These are phyloP conservation scores for Carduelis carduelis DNA, from an alignment of 2,797 vertebrate species.

Conservation along the genomic window DNA sequence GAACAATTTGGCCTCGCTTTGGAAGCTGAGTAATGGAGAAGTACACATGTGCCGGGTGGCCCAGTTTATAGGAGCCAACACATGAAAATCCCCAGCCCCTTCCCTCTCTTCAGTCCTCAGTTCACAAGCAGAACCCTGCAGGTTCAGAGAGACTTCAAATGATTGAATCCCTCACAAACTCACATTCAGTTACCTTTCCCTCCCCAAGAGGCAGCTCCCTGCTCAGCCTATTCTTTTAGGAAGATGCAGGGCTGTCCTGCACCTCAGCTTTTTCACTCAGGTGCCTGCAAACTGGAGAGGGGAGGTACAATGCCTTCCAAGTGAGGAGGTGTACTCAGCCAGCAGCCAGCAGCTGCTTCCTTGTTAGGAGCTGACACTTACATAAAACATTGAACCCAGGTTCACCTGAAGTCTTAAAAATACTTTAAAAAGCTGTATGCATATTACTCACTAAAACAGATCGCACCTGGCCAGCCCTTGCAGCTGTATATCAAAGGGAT, in stretches of 20 bases:
- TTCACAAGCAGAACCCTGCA: neutral
- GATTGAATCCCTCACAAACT: neutral
- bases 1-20: neutral
- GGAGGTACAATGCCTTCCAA: neutral
- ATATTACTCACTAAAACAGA: neutral
- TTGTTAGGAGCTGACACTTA: neutral
- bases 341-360: neutral
- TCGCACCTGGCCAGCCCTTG: slow-evolving; percentile 27
- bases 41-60: neutral
- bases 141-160: neutral
- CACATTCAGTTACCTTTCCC: neutral
- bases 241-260: neutral
- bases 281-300: neutral
- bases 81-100: neutral
- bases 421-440: neutral
- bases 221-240: neutral
- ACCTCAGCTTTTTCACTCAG: neutral
- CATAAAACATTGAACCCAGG: neutral
- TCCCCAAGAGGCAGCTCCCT: neutral
- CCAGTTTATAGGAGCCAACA: neutral
- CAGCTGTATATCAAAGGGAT: slow-evolving; percentile 38
- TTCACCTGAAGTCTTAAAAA: neutral
- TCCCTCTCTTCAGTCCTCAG: neutral
- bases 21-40: neutral
- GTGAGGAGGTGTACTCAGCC: neutral